Base-by-base conservation (phyloP, 2,113 vertebrate genomes). In the Gobius niger region DNA sequence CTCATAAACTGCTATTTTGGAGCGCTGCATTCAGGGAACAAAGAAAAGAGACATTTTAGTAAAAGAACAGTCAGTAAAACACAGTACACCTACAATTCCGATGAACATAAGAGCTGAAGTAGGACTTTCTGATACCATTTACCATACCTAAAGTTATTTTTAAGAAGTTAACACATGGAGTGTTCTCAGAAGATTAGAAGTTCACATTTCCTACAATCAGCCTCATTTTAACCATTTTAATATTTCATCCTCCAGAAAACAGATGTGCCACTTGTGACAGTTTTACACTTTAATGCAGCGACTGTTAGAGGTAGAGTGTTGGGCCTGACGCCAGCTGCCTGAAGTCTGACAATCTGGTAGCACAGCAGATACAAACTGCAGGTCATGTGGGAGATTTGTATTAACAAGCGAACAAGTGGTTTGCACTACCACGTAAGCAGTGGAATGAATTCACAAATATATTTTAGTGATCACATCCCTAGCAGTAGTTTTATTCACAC, bases 1-100 rank as follows among this genome's bases (percentile, higher is more conserved):
- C 91, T 99, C 98, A 46, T 98, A 99, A 69, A 99, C 98, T 0
- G 95, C 98, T 88, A 99, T 99, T 94, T 98, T 99, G 77, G 97
- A 99, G 83, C 98, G 95, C 98, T 99, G 92, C 67, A 73, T 80
- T 82, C 64, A 68, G 69, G 81, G 70, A n/a, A 75, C 11, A 88
- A 72, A 85, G 72, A 86, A 34, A 84, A 77, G 53, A 65, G 16
- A 70, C 40, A 68, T 72, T 41, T 83, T 53, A 83, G 76, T 83
- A 9, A 72, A 44, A 67, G 53, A 78, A 9, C 6, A n/a, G 44
- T 44, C 8, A 61, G 9, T 50, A 54, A 12, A 24, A 24, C 52
- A 67, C 49, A 65, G 59, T 64, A 7, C 5, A 40, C 12, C 24
- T 14, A 14, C 47, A 34, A 34, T 34, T 34, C 24, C 24, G 24